A percentile compares a stretch with the other conserved stretches of the same genome.
These are phyloP conservation scores for Ctenicera cuprea DNA, from an alignment of 2,888 invertebrate species.

Conservation along the genomic window DNA sequence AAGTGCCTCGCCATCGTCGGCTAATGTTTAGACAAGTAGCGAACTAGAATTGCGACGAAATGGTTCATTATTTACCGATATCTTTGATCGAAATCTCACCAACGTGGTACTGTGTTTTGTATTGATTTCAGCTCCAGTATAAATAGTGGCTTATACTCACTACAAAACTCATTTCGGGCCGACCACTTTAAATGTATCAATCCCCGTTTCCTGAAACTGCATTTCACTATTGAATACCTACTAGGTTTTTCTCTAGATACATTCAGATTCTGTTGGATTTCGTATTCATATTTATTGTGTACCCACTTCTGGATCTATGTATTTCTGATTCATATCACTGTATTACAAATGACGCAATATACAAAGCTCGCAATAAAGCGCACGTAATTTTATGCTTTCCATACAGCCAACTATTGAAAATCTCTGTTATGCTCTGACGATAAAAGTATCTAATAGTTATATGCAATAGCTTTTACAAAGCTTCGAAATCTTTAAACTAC, in stretches of 20 bases:
- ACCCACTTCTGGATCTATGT: conserved; percentile 15
- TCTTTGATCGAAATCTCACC: conserved; percentile 51
- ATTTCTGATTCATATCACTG: conserved; percentile 27
- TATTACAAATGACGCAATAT: conserved; percentile 44
- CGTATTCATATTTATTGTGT: conserved; percentile 40
- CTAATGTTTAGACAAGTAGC: conserved; percentile 43
- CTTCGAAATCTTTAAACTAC: neutral
- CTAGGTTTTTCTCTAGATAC: conserved; percentile 36
- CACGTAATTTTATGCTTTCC: conserved; percentile 29
- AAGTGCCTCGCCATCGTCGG: conserved; percentile 37
- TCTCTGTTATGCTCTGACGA: conserved; percentile 13
- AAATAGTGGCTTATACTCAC: conserved; percentile 37
- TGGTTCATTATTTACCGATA: conserved; percentile 52
- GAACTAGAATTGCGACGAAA: conserved; percentile 40
- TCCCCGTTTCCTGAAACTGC: conserved; percentile 43
- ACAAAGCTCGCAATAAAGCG: conserved; percentile 18
- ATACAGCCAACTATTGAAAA: conserved; percentile 30
- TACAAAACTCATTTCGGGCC: conserved; percentile 42
- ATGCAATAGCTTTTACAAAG: conserved; percentile 35
- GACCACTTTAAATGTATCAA: conserved; percentile 48
- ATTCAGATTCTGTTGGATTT: conserved; percentile 36
- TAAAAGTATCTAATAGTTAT: conserved; percentile 41
- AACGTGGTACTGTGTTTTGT: conserved; percentile 35
- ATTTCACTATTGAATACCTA: conserved; percentile 32
- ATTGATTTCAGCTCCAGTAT: conserved; percentile 42